phyloP scores from a whole-genome alignment of 2,888 invertebrate genomes.

The Trichogramma evanescens region DNA sequence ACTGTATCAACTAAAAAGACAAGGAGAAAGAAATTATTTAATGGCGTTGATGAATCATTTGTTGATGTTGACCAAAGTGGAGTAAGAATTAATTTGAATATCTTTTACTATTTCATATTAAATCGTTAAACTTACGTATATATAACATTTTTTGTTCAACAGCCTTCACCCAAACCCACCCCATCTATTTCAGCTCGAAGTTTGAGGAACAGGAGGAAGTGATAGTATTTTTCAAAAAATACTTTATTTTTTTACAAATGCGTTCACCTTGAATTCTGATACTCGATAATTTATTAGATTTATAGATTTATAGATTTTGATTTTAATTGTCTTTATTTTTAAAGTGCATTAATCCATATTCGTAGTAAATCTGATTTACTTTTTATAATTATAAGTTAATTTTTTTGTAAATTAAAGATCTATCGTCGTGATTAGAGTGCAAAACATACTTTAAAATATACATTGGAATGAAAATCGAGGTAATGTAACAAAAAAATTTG shows the following conservation, averaged over 20 bases:
- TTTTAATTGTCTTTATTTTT: background rate
- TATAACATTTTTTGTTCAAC: background rate
- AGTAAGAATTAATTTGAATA: slow-evolving; percentile 15
- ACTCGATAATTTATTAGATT: background rate
- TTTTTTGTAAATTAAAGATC: too few relatives aligned
- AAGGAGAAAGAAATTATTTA: slow-evolving; percentile 33
- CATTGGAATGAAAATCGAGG: too few relatives aligned
- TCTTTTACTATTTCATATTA: background rate
- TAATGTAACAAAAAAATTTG: too few relatives aligned
- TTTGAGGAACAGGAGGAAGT: slow-evolving; percentile 26
- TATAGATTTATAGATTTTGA: background rate
- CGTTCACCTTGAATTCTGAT: background rate
- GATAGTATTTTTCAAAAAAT: slow-evolving; percentile 2
- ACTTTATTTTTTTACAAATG: background rate
- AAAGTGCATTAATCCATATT: too few relatives aligned
- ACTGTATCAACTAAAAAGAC: slow-evolving; percentile 22
- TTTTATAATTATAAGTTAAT: too few relatives aligned
- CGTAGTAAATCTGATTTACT: too few relatives aligned
- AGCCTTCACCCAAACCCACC: slow-evolving; percentile 4
- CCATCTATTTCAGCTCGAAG: slow-evolving; percentile 3
- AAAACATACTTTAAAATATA: too few relatives aligned
- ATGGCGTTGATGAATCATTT: slow-evolving; percentile 27
- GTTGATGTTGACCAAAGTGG: slow-evolving; percentile 32
- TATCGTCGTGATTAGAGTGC: too few relatives aligned
- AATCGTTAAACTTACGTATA: background rate